Conservation (phyloP, 2,113 vertebrate genomes). For the Spilogale gracilis region DNA sequence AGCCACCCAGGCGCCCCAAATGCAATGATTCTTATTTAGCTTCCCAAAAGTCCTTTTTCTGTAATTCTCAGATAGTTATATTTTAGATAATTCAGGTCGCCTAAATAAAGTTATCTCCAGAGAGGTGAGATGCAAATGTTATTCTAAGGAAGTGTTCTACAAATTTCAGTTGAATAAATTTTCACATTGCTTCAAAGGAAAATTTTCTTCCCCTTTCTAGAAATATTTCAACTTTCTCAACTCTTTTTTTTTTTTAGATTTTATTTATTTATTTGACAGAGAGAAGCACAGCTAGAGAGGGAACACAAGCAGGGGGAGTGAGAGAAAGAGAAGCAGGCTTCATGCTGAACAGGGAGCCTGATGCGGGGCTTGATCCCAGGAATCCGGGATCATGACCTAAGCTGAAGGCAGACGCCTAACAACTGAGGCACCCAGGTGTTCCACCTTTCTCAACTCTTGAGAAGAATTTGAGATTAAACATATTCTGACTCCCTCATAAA, state of each 20-base stretch:
- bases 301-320: too few relatives aligned
- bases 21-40: neutral
- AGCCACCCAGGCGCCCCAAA: neutral
- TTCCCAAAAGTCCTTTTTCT: neutral
- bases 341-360: too few relatives aligned
- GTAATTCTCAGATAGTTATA: neutral
- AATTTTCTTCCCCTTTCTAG: neutral
- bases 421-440: neutral
- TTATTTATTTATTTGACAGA: too few relatives aligned
- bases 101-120: neutral
- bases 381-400: too few relatives aligned
- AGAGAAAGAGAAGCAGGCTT: too few relatives aligned
- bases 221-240: conserved; percentile 33
- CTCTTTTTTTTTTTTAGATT: neutral
- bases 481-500: neutral
- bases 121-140: neutral
- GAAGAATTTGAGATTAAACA: conserved; percentile 48
- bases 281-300: too few relatives aligned
- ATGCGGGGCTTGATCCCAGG: too few relatives aligned
- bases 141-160: neutral
- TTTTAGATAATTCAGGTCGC: neutral
- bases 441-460: conserved; percentile 41
- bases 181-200: conserved; percentile 31
- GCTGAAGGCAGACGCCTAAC: too few relatives aligned
- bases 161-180: conserved; percentile 11